Percentiles rank a stretch among this genome's conserved stretches.
Conservation (phyloP, 2,888 invertebrate species). For the Peribatodes rhomboidaria region DNA sequence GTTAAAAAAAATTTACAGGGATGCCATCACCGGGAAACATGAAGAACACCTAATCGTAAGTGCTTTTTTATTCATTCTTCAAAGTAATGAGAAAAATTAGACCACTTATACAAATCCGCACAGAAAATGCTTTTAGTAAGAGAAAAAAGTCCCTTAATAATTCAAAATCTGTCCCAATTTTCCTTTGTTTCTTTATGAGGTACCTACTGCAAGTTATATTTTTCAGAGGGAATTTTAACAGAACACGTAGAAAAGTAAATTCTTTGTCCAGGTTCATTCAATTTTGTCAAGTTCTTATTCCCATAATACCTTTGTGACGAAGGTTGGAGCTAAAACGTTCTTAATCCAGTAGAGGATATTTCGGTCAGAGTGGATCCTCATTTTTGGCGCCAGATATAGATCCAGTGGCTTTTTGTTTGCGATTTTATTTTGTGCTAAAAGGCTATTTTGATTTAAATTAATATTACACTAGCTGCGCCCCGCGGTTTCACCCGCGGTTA, state of each 20-base stretch:
- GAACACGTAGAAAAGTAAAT: background rate
- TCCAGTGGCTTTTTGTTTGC: slow-evolving; percentile 1
- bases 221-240: background rate
- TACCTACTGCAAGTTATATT: background rate
- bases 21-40: too few species aligned
- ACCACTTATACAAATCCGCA: background rate
- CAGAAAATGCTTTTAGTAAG: slow-evolving; percentile 11
- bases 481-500: too few species aligned
- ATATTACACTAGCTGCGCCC: too few species aligned
- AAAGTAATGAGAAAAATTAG: slow-evolving; percentile 2
- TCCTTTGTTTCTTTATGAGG: background rate
- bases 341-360: slow-evolving; percentile 31
- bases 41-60: background rate
- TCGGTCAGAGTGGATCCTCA: slow-evolving; percentile 22
- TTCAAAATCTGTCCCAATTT: background rate
- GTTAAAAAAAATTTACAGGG: too few species aligned
- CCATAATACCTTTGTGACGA: slow-evolving; percentile 32
- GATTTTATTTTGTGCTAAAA: slow-evolving; percentile 1
- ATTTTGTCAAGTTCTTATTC: slow-evolving; percentile 19
- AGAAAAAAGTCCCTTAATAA: background rate
- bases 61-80: background rate
- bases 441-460: background rate
- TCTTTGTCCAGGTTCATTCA: slow-evolving; percentile 21
- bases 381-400: slow-evolving; percentile 21
- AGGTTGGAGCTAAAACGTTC: slow-evolving; percentile 28